Conservation (phyloP, 2,888 invertebrate species). For the Operophtera brumata region DNA sequence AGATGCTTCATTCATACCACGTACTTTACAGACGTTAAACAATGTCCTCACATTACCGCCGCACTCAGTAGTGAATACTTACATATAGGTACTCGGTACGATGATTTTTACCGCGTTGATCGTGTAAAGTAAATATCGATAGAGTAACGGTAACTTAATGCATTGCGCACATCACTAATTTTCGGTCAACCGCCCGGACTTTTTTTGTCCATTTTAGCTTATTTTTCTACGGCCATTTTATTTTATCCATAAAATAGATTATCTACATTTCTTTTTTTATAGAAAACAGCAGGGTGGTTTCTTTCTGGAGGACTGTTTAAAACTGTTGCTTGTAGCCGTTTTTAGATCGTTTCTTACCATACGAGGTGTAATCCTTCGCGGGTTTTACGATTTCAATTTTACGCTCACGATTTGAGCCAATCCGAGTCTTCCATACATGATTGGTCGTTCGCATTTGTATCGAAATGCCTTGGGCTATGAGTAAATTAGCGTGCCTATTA, state of each 20-base stretch:
- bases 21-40: constrained; percentile 55
- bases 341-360: constrained; percentile 20
- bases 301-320: constrained; percentile 25
- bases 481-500: constrained; percentile 30
- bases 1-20: constrained; percentile 58
- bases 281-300: constrained; percentile 11
- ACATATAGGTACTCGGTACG: constrained; percentile 22
- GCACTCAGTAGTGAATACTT: constrained; percentile 27
- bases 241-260: constrained; percentile 14
- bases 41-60: constrained; percentile 40
- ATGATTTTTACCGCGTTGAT: constrained; percentile 25
- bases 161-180: constrained; percentile 37
- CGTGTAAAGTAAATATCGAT: constrained; percentile 37
- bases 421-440: constrained; percentile 14
- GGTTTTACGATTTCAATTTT: constrained; percentile 30
- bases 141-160: constrained; percentile 34
- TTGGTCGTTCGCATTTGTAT: constrained; percentile 18
- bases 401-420: constrained; percentile 24
- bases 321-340: constrained; percentile 10
- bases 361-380: constrained; percentile 14
- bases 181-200: constrained; percentile 32
- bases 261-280: constrained; percentile 2
- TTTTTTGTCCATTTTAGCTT: constrained; percentile 19
- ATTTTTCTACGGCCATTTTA: constrained; percentile 17
- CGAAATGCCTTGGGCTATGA: constrained; percentile 18